These are phyloP conservation scores for Polyergus mexicanus DNA, from an alignment of 1,140 invertebrate genomes.

Conservation along the genomic window DNA sequence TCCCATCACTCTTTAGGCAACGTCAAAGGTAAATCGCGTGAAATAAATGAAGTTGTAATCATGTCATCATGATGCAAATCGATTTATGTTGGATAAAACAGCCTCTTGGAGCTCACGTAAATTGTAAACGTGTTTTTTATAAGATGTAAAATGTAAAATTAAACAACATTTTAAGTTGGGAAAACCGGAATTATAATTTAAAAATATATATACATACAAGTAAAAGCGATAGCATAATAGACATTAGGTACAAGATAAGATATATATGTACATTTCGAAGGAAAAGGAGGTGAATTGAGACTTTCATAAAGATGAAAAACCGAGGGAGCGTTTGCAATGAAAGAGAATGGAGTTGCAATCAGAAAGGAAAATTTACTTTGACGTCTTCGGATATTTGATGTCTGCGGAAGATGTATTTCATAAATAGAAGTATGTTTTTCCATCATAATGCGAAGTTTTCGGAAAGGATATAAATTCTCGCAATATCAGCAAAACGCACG, in stretches of 20 bases:
- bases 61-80: slow-evolving; percentile 37
- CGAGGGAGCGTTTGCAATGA: slow-evolving; percentile 9
- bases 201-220: background rate
- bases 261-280: background rate
- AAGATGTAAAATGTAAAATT: background rate
- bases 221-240: slow-evolving; percentile 11
- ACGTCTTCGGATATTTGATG: slow-evolving; percentile 47
- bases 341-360: slow-evolving; percentile 43
- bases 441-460: slow-evolving; percentile 45
- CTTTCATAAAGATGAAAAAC: slow-evolving; percentile 30
- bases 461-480: slow-evolving; percentile 28
- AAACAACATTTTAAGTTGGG: background rate
- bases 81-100: slow-evolving; percentile 33
- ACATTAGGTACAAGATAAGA: background rate
- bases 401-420: slow-evolving; percentile 31
- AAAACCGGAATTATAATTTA: slow-evolving; percentile 1
- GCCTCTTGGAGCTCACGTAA: background rate
- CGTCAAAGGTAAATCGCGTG: slow-evolving; percentile 30
- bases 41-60: slow-evolving; percentile 58
- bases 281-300: background rate
- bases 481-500: slow-evolving; percentile 40
- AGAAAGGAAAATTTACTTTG: slow-evolving; percentile 51
- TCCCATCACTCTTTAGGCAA: background rate
- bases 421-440: slow-evolving; percentile 39
- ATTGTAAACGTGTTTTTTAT: background rate